Base-by-base conservation (phyloP, 2,797 vertebrate genomes). In the Onychomys arenicola region DNA sequence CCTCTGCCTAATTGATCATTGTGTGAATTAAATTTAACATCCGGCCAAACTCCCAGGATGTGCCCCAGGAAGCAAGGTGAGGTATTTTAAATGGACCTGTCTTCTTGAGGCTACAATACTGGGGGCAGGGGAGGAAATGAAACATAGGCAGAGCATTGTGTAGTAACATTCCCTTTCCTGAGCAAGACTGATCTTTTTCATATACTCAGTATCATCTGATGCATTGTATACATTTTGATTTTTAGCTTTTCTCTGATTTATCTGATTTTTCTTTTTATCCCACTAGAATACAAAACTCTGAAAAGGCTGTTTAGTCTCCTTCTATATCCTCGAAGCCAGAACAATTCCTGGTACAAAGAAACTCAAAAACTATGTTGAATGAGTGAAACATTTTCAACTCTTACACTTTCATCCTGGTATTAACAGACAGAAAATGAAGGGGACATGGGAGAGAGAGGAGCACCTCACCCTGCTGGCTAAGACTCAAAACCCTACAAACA, bases 371-470 rank as follows among this genome's bases (percentile, higher is more conserved):
- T 91, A n/a, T 95, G 67, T 37, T 14, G 6, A 91, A 81, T 67
- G n/a, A 94, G 59, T 91, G 65, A 76, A 69, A 40, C 61, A 55
- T 90, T 88, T 69, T 89, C 21, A 89, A 88, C 32, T 80, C 59
- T 76, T 19, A 81, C 59, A 43, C 69, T 89, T 95, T 95, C 25
- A 63, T n/a, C 3, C 14, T 84, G n/a, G 34, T 55, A 21, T 43
- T 76, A 49, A 43, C 63, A 65, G 17, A 65, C 40, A 46, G 59
- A 21, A 49, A 84, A 32, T 25, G 46, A 65, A 65, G 29, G 29
- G 59, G 40, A 84, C 40, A 6, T 46, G 82, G 59, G 27, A 84
- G 27, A 63, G 9, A 46, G 16, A 46, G 40, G 40, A 65, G 10
- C 29, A 40, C 29, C 17, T 34, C 52, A 34, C 52, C 17, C 52